These are phyloP conservation scores for Scrobipalpa costella DNA, from an alignment of 2,888 invertebrate genomes.

Conservation along the genomic window DNA sequence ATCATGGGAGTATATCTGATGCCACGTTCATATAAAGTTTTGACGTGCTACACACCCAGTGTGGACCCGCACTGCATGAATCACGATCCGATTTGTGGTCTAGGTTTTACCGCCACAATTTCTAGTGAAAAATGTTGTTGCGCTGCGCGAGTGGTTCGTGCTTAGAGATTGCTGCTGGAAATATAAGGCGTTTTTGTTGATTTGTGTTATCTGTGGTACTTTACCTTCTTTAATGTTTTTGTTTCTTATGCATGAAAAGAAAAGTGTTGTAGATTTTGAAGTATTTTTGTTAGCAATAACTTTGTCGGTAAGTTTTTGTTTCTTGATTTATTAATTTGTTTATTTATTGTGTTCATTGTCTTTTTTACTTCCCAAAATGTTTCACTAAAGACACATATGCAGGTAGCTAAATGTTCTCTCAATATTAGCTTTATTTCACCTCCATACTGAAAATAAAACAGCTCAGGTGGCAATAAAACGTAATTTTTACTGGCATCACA, in stretches of 20 bases:
- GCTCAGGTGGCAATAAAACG: constrained; percentile 19
- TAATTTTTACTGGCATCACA: constrained; percentile 23
- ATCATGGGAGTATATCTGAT: no score
- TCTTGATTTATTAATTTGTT: no score
- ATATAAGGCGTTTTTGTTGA: not conserved
- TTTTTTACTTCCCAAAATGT: no score
- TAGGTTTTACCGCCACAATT: constrained; percentile 8
- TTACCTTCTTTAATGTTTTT: not conserved
- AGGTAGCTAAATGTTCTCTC: not conserved
- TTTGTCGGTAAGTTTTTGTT: no score
- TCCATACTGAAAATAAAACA: not conserved
- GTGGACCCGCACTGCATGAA: constrained; percentile 23
- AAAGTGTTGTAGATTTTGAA: no score
- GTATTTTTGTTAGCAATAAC: no score
- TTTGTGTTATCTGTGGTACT: not conserved
- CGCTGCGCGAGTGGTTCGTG: not conserved
- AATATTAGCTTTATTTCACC: not conserved
- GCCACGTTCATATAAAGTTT: no score
- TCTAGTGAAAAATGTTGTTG: not conserved
- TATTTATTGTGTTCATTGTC: no score
- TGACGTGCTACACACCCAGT: no score
- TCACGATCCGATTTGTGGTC: constrained; percentile 21
- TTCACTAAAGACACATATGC: no score
- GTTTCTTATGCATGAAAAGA: no score
- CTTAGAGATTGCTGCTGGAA: not conserved